Conservation (phyloP, 2,113 vertebrate species). For the Butorides virescens region DNA sequence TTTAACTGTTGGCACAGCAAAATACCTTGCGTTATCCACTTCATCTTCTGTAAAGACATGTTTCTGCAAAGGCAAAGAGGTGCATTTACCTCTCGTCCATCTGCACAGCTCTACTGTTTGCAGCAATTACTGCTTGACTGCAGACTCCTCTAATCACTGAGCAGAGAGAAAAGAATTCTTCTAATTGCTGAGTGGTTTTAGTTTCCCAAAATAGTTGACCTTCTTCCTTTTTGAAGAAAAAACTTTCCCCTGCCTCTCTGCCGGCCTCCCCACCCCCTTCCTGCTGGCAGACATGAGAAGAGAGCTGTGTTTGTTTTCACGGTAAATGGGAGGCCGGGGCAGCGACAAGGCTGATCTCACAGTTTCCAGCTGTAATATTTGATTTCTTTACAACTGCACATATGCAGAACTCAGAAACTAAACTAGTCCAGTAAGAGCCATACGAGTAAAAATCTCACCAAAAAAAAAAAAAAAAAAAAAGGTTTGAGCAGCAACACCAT, state of each 20-base stretch:
- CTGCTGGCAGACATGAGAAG: slow-evolving; percentile 46
- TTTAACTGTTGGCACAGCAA: neutral
- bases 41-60: neutral
- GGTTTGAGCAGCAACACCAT: neutral
- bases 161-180: slow-evolving; percentile 40
- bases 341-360: slow-evolving; percentile 39
- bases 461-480: neutral
- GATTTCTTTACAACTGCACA: slow-evolving; percentile 53
- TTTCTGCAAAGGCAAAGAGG: slow-evolving; percentile 6
- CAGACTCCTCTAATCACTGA: slow-evolving; percentile 41
- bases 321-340: neutral
- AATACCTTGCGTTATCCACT: neutral
- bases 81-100: neutral
- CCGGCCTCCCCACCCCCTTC: slow-evolving; percentile 18
- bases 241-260: slow-evolving; percentile 26
- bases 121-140: slow-evolving; percentile 4
- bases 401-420: slow-evolving; percentile 21
- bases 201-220: slow-evolving; percentile 61
- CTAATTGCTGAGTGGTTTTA: slow-evolving; percentile 44
- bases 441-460: neutral
- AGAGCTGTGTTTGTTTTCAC: slow-evolving; percentile 47
- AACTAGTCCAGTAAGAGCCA: neutral
- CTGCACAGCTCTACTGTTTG: neutral
- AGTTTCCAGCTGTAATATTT: slow-evolving; percentile 61
- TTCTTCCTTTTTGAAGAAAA: slow-evolving; percentile 45